Evolutionary conservation across 2,797 vertebrate species (phyloP).

Genomic region (Chromobotia macracanthus): DNA sequence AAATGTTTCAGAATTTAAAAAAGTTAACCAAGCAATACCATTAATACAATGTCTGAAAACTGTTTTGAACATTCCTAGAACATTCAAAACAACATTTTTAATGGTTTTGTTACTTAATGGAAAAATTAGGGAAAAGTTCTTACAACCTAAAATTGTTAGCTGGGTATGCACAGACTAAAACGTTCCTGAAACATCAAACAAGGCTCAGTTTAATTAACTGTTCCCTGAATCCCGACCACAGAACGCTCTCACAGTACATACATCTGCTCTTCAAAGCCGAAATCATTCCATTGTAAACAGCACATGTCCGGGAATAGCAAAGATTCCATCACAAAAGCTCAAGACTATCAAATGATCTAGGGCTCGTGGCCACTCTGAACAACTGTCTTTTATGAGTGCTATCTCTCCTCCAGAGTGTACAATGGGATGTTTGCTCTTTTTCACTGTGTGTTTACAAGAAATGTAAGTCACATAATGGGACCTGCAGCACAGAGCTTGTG

Average conservation of each 20-base stretch:
- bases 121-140: no score
- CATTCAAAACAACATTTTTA: no score
- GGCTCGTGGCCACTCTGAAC: constrained; percentile 6
- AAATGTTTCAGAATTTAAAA: no score
- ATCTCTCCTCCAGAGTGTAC: constrained; percentile 16
- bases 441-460: constrained; percentile 21
- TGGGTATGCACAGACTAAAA: no score
- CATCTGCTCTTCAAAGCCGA: not conserved
- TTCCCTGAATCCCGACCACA: not conserved
- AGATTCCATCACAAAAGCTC: constrained; percentile 22
- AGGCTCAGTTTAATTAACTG: not conserved
- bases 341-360: constrained; percentile 27
- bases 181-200: no score
- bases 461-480: constrained; percentile 28
- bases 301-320: constrained; percentile 20
- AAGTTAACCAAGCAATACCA: no score
- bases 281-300: constrained; percentile 22
- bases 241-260: not conserved
- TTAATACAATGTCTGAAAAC: no score
- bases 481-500: not conserved
- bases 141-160: no score
- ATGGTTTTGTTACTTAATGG: no score
- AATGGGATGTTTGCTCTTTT: constrained; percentile 31
- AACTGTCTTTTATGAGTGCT: constrained; percentile 27
- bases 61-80: no score